phyloP scores from a whole-genome alignment of 2,113 vertebrate genomes.

The Charina bottae region DNA sequence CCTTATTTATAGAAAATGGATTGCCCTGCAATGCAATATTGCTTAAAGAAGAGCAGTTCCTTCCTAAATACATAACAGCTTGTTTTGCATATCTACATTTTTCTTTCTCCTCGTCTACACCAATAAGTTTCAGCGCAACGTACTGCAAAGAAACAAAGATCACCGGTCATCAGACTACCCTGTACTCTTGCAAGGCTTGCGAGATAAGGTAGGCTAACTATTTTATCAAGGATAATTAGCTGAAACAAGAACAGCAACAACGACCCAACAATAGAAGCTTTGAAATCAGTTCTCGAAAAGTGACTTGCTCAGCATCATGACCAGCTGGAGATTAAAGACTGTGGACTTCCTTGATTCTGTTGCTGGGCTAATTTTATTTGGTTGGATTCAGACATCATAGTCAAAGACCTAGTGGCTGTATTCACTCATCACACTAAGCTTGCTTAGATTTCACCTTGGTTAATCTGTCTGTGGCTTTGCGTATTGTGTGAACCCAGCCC shows the following conservation, averaged over 20 bases:
- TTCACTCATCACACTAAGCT: background rate
- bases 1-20: slow-evolving; percentile 6
- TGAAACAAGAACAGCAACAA: background rate
- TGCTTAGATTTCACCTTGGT: background rate
- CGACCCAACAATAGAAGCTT: background rate
- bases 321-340: background rate
- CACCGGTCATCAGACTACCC: background rate
- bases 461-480: background rate
- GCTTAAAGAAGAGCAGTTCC: background rate
- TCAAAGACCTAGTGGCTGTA: background rate
- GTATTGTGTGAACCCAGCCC: background rate
- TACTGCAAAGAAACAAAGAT: background rate
- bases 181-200: background rate
- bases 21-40: background rate
- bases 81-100: background rate
- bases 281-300: background rate
- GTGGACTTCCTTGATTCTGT: background rate
- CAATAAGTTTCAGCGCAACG: background rate
- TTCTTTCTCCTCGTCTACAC: background rate
- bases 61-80: background rate
- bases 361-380: background rate
- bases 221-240: background rate
- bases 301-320: background rate
- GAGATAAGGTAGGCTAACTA: background rate
- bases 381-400: background rate